Base-by-base conservation (phyloP, 2,113 vertebrate species). In the Monopterus albus region DNA sequence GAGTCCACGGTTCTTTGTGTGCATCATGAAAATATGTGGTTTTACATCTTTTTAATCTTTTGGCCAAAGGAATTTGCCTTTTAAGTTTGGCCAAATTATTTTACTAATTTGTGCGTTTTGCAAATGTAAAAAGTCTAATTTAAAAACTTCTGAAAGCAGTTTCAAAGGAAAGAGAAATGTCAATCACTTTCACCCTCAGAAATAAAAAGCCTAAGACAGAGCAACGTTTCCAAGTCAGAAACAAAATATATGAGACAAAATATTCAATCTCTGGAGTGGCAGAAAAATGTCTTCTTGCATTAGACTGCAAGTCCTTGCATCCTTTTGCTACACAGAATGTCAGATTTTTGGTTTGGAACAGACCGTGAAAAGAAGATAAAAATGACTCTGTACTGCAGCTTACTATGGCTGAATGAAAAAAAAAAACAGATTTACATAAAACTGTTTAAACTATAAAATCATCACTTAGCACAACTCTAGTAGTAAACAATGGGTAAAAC, bases 161-260 rank as follows among this genome's bases (percentile, higher is more conserved):
- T 64, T 77, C 12, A 74, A 79, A 72, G 40, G 20, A 59, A 0
- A 20, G 17, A 17, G 50, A 57, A 6, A 15, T 71, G 36, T 36
- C 25, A 28, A 20, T 75, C n/a, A 56, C 42, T 25, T 56, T 38
- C 7, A 4, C 3, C 13, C 2, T 43, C 25, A 66, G 40, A 61
- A 75, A 53, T 57, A 67, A 68, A 61, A 69, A 47, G 25, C 58
- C 7, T 1, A 18, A 53, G 26, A 18, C 43, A 28, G 28, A 42
- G 33, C 71, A 74, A 40, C 23, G 26, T 67, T 46, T 67, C 35
- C 4, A 25, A 31, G 43, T 33, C 9, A 38, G 76, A 74, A 75
- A 50, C 31, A 59, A 71, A 80, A 31, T 51, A 81, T 72, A 25
- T 67, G 72, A 59, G 49, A 36, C 52, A 23, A 84, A 88, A 79